Percentiles rank a stretch among this genome's conserved stretches.
These are phyloP conservation scores for Dasyornis broadbenti DNA, from an alignment of 2,113 vertebrate genomes.

Conservation along the genomic window DNA sequence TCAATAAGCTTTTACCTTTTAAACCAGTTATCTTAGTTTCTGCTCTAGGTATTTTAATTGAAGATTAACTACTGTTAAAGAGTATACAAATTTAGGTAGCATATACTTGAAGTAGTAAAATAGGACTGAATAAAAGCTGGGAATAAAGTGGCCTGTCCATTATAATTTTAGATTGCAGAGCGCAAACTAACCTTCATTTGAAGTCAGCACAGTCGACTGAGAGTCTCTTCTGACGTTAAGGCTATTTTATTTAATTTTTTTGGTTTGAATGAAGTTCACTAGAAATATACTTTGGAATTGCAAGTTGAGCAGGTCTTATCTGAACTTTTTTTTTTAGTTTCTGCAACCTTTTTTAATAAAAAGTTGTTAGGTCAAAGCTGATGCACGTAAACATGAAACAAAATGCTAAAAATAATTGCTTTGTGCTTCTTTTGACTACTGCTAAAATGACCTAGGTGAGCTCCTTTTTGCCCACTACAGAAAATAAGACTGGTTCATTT, in stretches of 20 bases:
- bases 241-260: background rate
- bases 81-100: slow-evolving; percentile 69
- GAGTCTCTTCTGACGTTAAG: background rate
- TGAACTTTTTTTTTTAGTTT: background rate
- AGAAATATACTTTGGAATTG: background rate
- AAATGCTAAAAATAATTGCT: background rate
- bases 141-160: slow-evolving; percentile 38
- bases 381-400: background rate
- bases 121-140: slow-evolving; percentile 40
- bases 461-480: background rate
- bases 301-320: background rate
- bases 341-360: background rate
- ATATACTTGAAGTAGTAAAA: slow-evolving; percentile 60
- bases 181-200: slow-evolving; percentile 38
- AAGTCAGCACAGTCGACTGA: background rate
- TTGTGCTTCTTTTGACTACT: background rate
- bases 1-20: slow-evolving; percentile 78
- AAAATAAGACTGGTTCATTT: background rate
- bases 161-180: slow-evolving; percentile 61
- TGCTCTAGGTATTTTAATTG: slow-evolving; percentile 82
- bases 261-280: background rate
- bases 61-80: slow-evolving; percentile 79
- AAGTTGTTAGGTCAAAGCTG: background rate
- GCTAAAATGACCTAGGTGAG: background rate
- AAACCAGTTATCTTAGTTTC: slow-evolving; percentile 78